Evolutionary conservation across 2,888 invertebrate genomes (phyloP), one percentile per base, ranked within the genome.

Genomic region (Cheilosia soror): DNA sequence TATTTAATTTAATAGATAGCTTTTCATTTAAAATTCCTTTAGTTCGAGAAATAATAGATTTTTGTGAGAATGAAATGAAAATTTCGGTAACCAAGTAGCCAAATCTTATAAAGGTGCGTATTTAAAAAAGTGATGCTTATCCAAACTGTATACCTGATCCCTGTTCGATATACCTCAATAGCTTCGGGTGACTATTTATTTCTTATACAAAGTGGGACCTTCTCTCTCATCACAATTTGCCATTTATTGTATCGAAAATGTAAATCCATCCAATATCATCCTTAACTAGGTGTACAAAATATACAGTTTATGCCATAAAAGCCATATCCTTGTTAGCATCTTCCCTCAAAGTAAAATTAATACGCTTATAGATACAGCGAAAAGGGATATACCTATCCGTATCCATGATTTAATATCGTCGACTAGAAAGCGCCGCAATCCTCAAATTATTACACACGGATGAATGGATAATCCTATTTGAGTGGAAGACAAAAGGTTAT

Each of bases 401-500:
- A 37, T 11, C 37, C 75, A 80, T 80, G 84, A 80, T 80, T 80
- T 80, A 80, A 80, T 80, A 85, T 72, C 84, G 57, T 53, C 76
- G 65, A 55, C 66, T 66, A 57, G 60, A 20, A 20, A 76, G 51
- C 62, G 80, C 66, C 84, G 55, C 72, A 63, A 76, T 72, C 77
- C 72, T 44, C 62, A 68, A 81, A 76, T 85, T 76, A 85, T 85
- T 85, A 85, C 81, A 85, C 85, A 81, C 85, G 85, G 71, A 53
- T 81, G 85, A 85, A 77, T 85, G 75, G 81, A 68, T 85, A 81
- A 85, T 85, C 81, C 85, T 53, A 81, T 81, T 85, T 85, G 72
- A 81, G 76, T 76, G 81, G 80, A 85, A 85, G 76, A 81, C 85
- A 85, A 85, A 85, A 85, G 85, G 81, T 85, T 85, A 85, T 85